Base-by-base conservation (phyloP, 2,888 invertebrate genomes). In the Bursaphelenchus okinawaensis region DNA sequence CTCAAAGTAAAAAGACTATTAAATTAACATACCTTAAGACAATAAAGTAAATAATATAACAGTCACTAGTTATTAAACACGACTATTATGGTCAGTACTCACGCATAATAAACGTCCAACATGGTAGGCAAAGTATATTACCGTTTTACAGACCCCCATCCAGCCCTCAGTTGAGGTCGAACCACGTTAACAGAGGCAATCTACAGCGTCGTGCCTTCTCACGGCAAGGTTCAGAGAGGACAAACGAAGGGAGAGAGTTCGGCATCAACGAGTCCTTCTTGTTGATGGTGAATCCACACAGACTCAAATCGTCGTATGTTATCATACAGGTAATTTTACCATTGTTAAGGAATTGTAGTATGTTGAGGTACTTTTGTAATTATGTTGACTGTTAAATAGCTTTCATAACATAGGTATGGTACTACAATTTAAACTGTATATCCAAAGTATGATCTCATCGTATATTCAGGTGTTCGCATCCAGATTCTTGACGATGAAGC, bases 271-370 rank as follows among this genome's bases (percentile, higher is more conserved):
- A 79, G 67, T 76, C 76, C 1, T 79, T 79, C 55, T 67, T 79
- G 7, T 73, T 79, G 57, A 76, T 77, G 54, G 72, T 78, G 7
- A 62, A 74, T 0, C 76, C 76, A 9, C 65, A 71, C 16, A 71
- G 70, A 50, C 58, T 79, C 7, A 72, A 75, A 60, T 66, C 66
- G 27, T 67, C 72, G 23, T 75, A 77, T 55, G 70, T 79, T 59
- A 78, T 78, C 23, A 76, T 79, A 22, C 76, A 79, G 70, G 78
- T 78, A 26, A 62, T 62, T n/a, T n/a, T n/a, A n/a, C n/a, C n/a
- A n/a, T n/a, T n/a, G n/a, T n/a, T n/a, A n/a, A n/a, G n/a, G n/a
- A n/a, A n/a, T n/a, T n/a, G n/a, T n/a, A n/a, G n/a, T n/a, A n/a
- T n/a, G n/a, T n/a, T n/a, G n/a, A n/a, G n/a, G n/a, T n/a, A n/a